Percentiles rank a stretch among this genome's conserved stretches.
phyloP scores from a whole-genome alignment of 2,797 vertebrate species.

The Falco berigora region DNA sequence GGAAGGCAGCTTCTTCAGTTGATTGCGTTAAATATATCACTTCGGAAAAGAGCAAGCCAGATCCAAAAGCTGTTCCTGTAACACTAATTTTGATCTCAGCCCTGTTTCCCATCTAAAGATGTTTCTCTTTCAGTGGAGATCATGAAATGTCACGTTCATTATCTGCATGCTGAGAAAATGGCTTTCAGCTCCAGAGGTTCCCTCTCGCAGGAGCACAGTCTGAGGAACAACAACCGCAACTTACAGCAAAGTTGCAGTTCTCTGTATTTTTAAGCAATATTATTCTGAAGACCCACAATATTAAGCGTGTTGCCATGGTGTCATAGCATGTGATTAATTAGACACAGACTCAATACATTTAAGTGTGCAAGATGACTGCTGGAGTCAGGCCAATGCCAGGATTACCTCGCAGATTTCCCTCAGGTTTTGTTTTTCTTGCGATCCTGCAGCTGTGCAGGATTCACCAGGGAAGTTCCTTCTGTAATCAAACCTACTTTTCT shows the following conservation, averaged over 20 bases:
- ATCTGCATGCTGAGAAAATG: not conserved
- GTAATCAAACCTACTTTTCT: not conserved
- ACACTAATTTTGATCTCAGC: conserved; percentile 16
- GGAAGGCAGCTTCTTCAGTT: not conserved
- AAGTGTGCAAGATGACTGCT: conserved; percentile 36
- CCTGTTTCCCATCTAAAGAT: not conserved
- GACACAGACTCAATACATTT: not conserved
- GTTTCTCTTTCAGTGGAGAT: not conserved
- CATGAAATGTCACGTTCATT: not conserved
- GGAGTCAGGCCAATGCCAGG: not conserved
- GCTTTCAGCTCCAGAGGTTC: not conserved
- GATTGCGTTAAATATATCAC: conserved; percentile 2
- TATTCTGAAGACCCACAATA: conserved; percentile 38
- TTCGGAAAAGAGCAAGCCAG: not conserved
- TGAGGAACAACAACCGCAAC: not conserved
- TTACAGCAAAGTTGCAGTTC: not conserved
- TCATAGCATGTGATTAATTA: conserved; percentile 36
- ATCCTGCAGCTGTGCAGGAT: not conserved
- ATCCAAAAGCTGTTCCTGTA: not conserved
- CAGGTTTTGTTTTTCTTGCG: conserved; percentile 5
- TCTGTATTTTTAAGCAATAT: not conserved
- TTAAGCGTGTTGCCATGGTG: conserved; percentile 60
- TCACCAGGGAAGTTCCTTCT: not conserved
- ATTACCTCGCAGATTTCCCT: not conserved
- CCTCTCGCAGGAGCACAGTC: not conserved